These are phyloP conservation scores for Lasioglossum figueresi DNA, from an alignment of 2,888 invertebrate genomes.

Conservation along the genomic window DNA sequence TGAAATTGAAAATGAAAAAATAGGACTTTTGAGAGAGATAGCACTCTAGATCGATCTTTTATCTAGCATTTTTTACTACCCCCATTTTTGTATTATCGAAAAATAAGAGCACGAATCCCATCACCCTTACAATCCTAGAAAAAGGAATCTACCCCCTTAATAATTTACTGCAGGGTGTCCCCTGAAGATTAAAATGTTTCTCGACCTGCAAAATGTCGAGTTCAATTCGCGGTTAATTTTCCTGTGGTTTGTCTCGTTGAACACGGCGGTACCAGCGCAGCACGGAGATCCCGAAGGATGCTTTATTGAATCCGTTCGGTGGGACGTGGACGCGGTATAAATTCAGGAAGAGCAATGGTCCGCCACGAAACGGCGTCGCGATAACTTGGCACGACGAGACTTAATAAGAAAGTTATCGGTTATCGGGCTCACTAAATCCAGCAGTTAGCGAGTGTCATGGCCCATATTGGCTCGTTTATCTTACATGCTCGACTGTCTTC, in stretches of 20 bases:
- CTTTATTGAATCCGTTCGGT: slow-evolving; percentile 9
- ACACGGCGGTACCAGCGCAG: neutral
- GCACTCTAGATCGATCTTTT: too few relatives aligned
- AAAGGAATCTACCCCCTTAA: too few relatives aligned
- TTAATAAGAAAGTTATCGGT: slow-evolving; percentile 80
- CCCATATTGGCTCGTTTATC: slow-evolving; percentile 81
- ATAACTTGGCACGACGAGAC: slow-evolving; percentile 65
- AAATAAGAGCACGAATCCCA: too few relatives aligned
- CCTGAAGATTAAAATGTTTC: neutral
- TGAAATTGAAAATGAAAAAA: too few relatives aligned
- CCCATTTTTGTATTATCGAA: too few relatives aligned
- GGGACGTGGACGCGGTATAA: slow-evolving; percentile 43
- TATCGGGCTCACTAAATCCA: slow-evolving; percentile 78
- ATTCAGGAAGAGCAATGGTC: slow-evolving; percentile 47
- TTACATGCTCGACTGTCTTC: slow-evolving; percentile 75
- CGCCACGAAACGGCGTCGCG: slow-evolving; percentile 49
- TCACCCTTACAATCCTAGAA: too few relatives aligned
- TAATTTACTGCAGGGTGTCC: neutral
- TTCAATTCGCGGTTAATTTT: neutral
- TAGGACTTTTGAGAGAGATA: too few relatives aligned
- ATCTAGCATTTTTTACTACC: too few relatives aligned
- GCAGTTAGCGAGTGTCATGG: slow-evolving; percentile 77
- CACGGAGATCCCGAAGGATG: neutral
- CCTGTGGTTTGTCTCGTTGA: neutral
- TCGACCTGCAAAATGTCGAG: neutral